Base-by-base conservation (phyloP, 2,113 vertebrate species). In the Tor tambroides region DNA sequence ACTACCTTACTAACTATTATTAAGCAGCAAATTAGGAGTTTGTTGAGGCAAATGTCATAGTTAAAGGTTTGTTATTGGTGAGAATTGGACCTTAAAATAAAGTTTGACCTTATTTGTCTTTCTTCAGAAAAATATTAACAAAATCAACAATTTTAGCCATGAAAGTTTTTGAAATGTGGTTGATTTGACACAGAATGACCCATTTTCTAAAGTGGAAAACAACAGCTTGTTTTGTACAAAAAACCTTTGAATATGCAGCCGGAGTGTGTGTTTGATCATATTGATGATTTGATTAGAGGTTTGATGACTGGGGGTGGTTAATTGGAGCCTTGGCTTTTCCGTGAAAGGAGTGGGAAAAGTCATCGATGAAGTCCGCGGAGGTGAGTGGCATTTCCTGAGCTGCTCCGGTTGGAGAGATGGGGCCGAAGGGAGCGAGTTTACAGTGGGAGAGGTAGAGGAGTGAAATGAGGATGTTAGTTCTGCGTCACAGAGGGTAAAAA, bases 401-500 rank as follows among this genome's bases (percentile, higher is more conserved):
- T 6, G 63, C 28, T 21, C n/a, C 30, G 75, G 28, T 71, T 23
- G 30, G 28, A 4, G n/a, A 46, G 15, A 46, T 43, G 3, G 7
- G 61, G 26, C 80, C 2, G 41, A 69, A 49, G 59, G 15, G 61
- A 65, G 1, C 15, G 2, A 59, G 77, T 7, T 51, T 67, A 4
- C 26, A 41, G 77, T 51, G 65, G 28, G 28, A 69, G 23, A 63
- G 19, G 59, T 32, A 77, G 56, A 12, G 59, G 41, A 65, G 12
- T 15, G 56, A 79, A 84, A 77, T 59, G 46, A 28, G 23, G 10
- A 46, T 80, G 35, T 51, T 85, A 69, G 88, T 76, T 69, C 80
- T 87, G 76, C 35, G 54, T 84, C 38, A 85, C 32, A 30, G 54
- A 74, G 69, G 17, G 69, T 26, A 69, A 71, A 80, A 83, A 76